Evolutionary conservation across 2,888 invertebrate genomes (phyloP).

Genomic region (Heteropelma amictum): DNA sequence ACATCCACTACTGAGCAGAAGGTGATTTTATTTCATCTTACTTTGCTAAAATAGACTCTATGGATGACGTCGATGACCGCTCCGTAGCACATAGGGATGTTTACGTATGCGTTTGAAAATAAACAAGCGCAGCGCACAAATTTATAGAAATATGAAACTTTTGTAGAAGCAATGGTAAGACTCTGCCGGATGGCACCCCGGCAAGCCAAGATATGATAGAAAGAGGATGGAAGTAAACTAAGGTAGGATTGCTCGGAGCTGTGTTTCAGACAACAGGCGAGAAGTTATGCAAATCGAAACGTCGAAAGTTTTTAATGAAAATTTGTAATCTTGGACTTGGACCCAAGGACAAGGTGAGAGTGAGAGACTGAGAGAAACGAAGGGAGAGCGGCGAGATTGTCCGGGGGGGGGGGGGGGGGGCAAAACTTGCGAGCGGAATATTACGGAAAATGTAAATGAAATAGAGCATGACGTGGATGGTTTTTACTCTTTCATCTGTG

Average conservation of each 20-base stretch:
- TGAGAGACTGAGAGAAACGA: slow-evolving; percentile 4
- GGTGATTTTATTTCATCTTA: too few relatives aligned
- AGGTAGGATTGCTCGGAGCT: slow-evolving; percentile 20
- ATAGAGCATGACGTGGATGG: slow-evolving; percentile 52
- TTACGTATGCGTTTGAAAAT: background rate
- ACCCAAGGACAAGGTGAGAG: slow-evolving; percentile 58
- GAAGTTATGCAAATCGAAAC: slow-evolving; percentile 69
- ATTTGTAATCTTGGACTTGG: slow-evolving; percentile 69
- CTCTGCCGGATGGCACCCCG: background rate
- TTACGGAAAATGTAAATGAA: slow-evolving; percentile 73
- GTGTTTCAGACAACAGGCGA: slow-evolving; percentile 55
- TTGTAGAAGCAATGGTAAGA: background rate
- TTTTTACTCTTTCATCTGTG: slow-evolving; percentile 9
- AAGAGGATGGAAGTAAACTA: slow-evolving; percentile 2
- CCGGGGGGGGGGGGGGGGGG: background rate
- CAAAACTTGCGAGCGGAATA: slow-evolving; percentile 59
- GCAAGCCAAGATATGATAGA: background rate
- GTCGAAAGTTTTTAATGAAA: slow-evolving; percentile 74
- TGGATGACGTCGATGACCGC: too few relatives aligned
- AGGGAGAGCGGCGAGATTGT: slow-evolving; percentile 9
- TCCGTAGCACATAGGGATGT: background rate
- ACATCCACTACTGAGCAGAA: too few relatives aligned
- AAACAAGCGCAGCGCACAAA: slow-evolving; percentile 5
- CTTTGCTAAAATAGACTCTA: too few relatives aligned
- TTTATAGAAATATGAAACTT: slow-evolving; percentile 45